Conservation (phyloP, 2,113 vertebrate species). For the Peucedramus taeniatus region DNA sequence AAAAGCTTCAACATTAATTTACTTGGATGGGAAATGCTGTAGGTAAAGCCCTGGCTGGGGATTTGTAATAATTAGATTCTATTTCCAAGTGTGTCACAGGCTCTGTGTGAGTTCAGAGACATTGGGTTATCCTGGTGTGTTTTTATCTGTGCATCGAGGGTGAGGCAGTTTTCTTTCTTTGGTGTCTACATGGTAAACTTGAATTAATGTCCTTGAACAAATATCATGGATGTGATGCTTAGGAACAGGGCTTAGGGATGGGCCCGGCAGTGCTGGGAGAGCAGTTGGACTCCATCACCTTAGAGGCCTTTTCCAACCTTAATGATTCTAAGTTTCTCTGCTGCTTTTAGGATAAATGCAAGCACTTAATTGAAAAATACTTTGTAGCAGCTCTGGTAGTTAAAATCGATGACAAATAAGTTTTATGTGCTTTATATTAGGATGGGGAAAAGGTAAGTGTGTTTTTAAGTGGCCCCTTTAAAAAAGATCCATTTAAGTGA, state of each 20-base stretch:
- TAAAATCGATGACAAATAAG: not conserved
- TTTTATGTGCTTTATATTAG: not conserved
- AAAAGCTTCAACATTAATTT: not conserved
- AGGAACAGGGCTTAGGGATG: not conserved
- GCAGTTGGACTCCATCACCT: not conserved
- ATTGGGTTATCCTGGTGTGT: not conserved
- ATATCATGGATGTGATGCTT: not conserved
- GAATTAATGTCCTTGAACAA: not conserved
- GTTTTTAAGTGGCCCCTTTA: not conserved
- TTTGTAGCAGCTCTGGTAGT: not conserved
- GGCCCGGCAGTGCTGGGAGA: not conserved
- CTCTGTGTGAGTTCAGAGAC: not conserved
- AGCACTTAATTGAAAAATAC: not conserved
- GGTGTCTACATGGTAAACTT: not conserved
- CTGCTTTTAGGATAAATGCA: not conserved
- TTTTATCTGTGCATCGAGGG: not conserved
- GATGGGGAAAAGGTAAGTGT: not conserved
- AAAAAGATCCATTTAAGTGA: not conserved
- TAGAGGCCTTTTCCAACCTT: not conserved
- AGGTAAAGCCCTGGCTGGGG: not conserved
- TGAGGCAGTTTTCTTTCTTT: not conserved
- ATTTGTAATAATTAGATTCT: not conserved
- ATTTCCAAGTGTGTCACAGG: not conserved
- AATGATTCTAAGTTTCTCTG: not conserved
- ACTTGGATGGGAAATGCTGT: not conserved